These are phyloP conservation scores for Drosophila anomalata DNA, from an alignment of 2,888 invertebrate species.

Conservation along the genomic window DNA sequence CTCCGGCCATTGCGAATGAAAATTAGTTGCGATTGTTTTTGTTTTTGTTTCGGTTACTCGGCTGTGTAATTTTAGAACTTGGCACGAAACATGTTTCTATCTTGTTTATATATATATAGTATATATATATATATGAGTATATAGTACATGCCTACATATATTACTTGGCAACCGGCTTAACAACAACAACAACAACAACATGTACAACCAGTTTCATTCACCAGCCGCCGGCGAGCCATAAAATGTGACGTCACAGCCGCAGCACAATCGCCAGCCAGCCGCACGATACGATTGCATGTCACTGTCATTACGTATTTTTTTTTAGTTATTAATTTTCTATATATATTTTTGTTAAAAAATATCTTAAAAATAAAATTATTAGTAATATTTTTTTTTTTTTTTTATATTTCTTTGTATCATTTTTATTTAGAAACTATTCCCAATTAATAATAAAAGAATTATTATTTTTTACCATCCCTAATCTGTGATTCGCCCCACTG, in stretches of 20 bases:
- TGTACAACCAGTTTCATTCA: constrained; percentile 58
- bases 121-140: constrained; percentile 1
- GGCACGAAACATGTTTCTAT: constrained; percentile 56
- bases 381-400: too few species aligned
- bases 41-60: constrained; percentile 39
- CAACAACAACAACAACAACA: constrained; percentile 10
- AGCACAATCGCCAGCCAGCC: constrained; percentile 3
- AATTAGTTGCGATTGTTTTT: constrained; percentile 10
- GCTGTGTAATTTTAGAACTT: constrained; percentile 75
- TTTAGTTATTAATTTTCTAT: not conserved
- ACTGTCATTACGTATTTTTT: constrained; percentile 3
- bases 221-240: constrained; percentile 34
- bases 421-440: too few species aligned
- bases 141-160: constrained; percentile 11
- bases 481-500: constrained; percentile 59
- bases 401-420: too few species aligned
- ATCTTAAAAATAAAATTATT: not conserved
- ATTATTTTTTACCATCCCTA: not conserved
- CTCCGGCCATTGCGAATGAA: constrained; percentile 14
- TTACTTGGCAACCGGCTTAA: constrained; percentile 35
- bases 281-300: constrained; percentile 49
- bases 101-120: constrained; percentile 7
- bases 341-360: not conserved
- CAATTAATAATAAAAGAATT: not conserved
- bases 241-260: constrained; percentile 51